Percentiles rank a stretch among this genome's conserved stretches.
Evolutionary conservation across 2,797 vertebrate species (phyloP).

Genomic region (Chromobotia macracanthus): DNA sequence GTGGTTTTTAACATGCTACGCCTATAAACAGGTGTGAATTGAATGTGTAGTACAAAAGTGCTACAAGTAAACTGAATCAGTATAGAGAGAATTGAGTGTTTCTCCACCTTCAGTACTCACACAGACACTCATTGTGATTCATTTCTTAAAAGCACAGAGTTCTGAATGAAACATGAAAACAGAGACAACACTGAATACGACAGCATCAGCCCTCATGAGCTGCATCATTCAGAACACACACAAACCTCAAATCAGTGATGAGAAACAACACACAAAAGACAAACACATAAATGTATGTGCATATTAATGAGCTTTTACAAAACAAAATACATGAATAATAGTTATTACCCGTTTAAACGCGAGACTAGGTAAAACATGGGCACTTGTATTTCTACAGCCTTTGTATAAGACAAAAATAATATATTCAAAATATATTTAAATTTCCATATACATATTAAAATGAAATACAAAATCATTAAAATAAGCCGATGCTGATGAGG

Average conservation of each 20-base stretch:
- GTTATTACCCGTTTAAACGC: neutral
- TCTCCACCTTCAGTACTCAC: too few relatives aligned
- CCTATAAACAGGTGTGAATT: constrained; percentile 11
- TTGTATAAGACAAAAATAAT: constrained; percentile 16
- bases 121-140: neutral
- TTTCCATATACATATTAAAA: constrained; percentile 4
- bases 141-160: neutral
- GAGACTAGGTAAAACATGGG: neutral
- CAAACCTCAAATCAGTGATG: neutral
- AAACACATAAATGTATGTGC: neutral
- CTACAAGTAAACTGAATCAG: too few relatives aligned
- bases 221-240: neutral
- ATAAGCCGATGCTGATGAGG: neutral
- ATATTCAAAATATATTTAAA: too few relatives aligned
- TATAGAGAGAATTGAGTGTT: too few relatives aligned
- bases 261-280: constrained; percentile 5
- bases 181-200: too few relatives aligned
- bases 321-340: neutral
- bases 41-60: constrained; percentile 21
- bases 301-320: neutral
- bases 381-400: constrained; percentile 23
- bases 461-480: neutral
- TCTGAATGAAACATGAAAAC: neutral
- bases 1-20: constrained; percentile 43
- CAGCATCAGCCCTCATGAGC: neutral